Base-by-base conservation (phyloP, 2,797 vertebrate species). In the Anomalospiza imberbis region DNA sequence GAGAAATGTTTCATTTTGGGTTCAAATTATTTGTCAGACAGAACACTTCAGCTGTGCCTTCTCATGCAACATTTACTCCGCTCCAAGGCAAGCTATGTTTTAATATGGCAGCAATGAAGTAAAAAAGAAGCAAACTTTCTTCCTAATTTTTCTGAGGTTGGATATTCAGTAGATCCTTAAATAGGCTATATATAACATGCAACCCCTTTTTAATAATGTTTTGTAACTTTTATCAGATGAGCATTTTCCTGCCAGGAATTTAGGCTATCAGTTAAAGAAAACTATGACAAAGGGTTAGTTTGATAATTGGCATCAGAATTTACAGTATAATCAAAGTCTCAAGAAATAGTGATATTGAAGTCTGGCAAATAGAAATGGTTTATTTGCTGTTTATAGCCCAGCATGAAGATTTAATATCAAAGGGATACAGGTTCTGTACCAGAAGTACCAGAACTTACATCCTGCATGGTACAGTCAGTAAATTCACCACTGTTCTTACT, bases 151-250 rank as follows among this genome's bases (percentile, higher is more conserved):
- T 50, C 44, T 71, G 61, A 73, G 18, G 26, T 75, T 38, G 66
- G 29, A n/a, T 76, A 55, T 34, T 67, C 2, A 1, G 29, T 85
- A 65, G 34, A 40, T 83, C 34, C n/a, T 38, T 86, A 28, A 34
- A 24, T 58, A 61, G 4, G 8, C 50, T 67, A 15, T 15, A 34
- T 21, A 31, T 21, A 80, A 29, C 13, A 45, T 0, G 0, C 15
- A 58, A 34, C 8, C 31, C 10, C 25, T 50, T 78, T 76, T 63
- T 45, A 51, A 50, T 51, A 45, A 40, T 2, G 2, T 71, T 76
- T 53, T 53, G 20, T 54, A 40, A 15, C 40, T 90, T 89, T 70
- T 74, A 42, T 48, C 54, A 68, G 17, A 18, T 4, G 4, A 66
- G 11, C 24, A 26, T 67, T 85, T 92, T 85, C 31, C 67, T 85